A percentile compares a stretch with the other conserved stretches of the same genome.
Conservation (phyloP, 2,888 invertebrate genomes). For the Micropterix aruncella region DNA sequence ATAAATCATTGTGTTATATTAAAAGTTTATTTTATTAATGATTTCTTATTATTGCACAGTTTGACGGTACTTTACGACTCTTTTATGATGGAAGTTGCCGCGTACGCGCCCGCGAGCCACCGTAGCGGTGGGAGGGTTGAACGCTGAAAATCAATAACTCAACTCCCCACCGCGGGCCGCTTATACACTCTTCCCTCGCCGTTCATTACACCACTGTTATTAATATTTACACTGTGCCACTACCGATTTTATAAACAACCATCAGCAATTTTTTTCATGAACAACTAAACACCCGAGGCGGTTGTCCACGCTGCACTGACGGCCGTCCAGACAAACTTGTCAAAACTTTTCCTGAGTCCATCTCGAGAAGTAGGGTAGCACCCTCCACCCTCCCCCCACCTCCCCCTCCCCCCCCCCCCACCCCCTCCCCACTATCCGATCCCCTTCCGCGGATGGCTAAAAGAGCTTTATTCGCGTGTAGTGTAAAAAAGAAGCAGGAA, state of each 20-base stretch:
- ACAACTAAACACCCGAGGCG: too few relatives aligned
- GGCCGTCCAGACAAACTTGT: not conserved
- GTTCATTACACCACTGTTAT: not conserved
- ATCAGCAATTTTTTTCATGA: too few relatives aligned
- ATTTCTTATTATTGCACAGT: conserved; percentile 4
- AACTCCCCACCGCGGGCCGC: conserved; percentile 37
- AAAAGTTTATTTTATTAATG: not conserved
- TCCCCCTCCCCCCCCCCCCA: not conserved
- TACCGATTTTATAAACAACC: too few relatives aligned
- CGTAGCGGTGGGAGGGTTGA: conserved; percentile 36
- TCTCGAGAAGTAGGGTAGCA: not conserved
- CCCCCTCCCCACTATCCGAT: not conserved
- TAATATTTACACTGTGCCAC: too few relatives aligned
- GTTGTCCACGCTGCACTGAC: too few relatives aligned
- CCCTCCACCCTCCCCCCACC: not conserved
- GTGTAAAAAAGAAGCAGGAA: not conserved
- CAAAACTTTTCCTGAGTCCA: not conserved
- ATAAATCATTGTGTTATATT: too few relatives aligned
- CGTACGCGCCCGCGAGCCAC: conserved; percentile 26
- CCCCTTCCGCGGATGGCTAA: not conserved
- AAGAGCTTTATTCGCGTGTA: not conserved
- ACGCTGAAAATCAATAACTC: conserved; percentile 43
- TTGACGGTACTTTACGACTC: not conserved
- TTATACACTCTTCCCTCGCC: conserved; percentile 31
- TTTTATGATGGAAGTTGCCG: conserved; percentile 2